Evolutionary conservation across 2,113 vertebrate species (phyloP), one percentile per base, ranked within the genome.

Genomic region (Polypterus bichir): DNA sequence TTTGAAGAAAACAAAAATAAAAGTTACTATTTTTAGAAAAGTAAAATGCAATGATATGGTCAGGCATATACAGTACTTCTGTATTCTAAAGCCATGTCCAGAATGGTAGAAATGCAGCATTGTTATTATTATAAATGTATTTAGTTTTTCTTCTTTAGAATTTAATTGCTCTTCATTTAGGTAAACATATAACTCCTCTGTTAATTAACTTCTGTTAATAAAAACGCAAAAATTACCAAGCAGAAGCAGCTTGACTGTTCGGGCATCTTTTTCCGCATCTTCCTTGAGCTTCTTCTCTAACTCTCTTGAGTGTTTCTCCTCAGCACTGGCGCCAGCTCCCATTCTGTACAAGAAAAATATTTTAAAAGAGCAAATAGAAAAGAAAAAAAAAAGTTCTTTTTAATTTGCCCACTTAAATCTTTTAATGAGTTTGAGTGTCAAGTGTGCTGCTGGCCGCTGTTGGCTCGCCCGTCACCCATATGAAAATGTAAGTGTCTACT

Each of bases 231-330:
- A 66, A 76, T 83, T 92, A 99, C 96, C 95, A 75, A 99, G 83
- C 69, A 99, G 90, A 72, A 99, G 91, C 73, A 99, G 85, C 73
- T 99, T 99, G 76, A 99, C 96, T 0, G 95, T 98, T 69, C 94
- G 90, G 66, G 96, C 95, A 57, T 99, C 96, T 68, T 78, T 92
- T 72, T 98, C 96, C 0, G 90, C 96, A 2, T 98, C 96, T 68
- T 97, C 94, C 69, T 94, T 97, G 70, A 99, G 86, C 74, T 91
- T 98, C 82, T 94, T 99, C 78, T 99, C 95, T 70, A 99, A 79
- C 72, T 98, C 93, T 0, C 82, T 89, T 66, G 96, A 99, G 70
- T 88, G 95, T 67, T 98, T 99, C 67, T 92, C 95, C 79, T 99
- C 95, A 0, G 89, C 91, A 0, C 96, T 99, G 64, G 89, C 96